Base-by-base conservation (phyloP, 2,113 vertebrate species). In the Oplegnathus fasciatus region DNA sequence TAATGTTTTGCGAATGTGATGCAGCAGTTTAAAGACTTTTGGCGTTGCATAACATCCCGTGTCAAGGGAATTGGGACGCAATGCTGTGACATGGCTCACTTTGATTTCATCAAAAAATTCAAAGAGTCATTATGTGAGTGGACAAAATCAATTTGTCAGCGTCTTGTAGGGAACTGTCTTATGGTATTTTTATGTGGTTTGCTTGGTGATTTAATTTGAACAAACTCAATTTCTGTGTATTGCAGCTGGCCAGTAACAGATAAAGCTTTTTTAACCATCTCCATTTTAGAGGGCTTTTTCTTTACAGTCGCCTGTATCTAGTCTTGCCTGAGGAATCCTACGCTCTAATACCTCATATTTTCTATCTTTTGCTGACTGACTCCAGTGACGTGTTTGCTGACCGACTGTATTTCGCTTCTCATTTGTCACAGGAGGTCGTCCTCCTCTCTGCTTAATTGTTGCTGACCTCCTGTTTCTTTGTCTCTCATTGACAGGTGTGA, bases 401-500 rank as follows among this genome's bases (percentile, higher is more conserved):
- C 50, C 44, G 22, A 57, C 37, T 20, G n/a, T 5, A 62, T 65
- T 73, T 74, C 10, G 2, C 37, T 68, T 79, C 48, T 67, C 13
- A 26, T 54, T 42, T 52, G 54, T 80, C 72, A 75, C 75, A 55
- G 0, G 32, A 62, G 52, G 46, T 84, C 46, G 30, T 17, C 37
- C 32, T 52, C 46, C 46, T 54, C 42, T 73, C 50, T 32, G 11
- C 15, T 34, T 86, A 57, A 73, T 82, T 75, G 78, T 67, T 74
- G 61, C 86, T 90, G 73, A 91, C 66, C 76, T 83, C 46, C 57
- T 26, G 17, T 76, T 46, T 84, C 28, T 72, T 65, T 55, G 32
- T 80, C 66, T 89, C 40, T 88, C 84, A 88, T 66, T 88, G 82
- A 86, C 94, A 96, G 95, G 90, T 95, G 92, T 94, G 91, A 91